phyloP scores from a whole-genome alignment of 1,140 invertebrate species.

The Sitobion miscanthi region DNA sequence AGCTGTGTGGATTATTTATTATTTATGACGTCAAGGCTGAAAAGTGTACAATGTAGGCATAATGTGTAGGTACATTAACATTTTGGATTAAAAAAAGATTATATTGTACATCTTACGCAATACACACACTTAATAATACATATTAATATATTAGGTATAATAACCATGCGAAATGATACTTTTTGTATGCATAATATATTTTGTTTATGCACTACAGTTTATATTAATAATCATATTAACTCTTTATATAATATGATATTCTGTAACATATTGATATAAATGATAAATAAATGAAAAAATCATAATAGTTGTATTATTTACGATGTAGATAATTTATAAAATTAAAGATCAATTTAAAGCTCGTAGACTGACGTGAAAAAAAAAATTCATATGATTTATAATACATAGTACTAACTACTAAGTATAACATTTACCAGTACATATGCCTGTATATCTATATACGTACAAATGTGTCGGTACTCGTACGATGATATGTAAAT shows the following conservation, averaged over 20 bases:
- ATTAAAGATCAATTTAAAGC: too few species aligned
- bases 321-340: too few species aligned
- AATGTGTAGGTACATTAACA: neutral
- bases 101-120: neutral
- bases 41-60: neutral
- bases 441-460: too few species aligned
- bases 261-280: too few species aligned
- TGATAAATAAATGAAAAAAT: too few species aligned
- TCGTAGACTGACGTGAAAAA: neutral
- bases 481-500: neutral
- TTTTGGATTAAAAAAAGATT: neutral
- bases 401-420: neutral
- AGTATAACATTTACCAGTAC: neutral
- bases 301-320: too few species aligned
- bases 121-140: neutral
- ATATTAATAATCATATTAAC: neutral
- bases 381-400: neutral
- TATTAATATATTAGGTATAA: too few species aligned
- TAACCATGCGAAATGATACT: neutral
- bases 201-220: neutral
- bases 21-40: slow-evolving; percentile 20
- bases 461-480: neutral
- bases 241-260: neutral
- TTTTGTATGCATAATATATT: neutral
- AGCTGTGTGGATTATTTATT: neutral